Conservation (phyloP, 2,113 vertebrate genomes). For the Ceyx cyanopectus region DNA sequence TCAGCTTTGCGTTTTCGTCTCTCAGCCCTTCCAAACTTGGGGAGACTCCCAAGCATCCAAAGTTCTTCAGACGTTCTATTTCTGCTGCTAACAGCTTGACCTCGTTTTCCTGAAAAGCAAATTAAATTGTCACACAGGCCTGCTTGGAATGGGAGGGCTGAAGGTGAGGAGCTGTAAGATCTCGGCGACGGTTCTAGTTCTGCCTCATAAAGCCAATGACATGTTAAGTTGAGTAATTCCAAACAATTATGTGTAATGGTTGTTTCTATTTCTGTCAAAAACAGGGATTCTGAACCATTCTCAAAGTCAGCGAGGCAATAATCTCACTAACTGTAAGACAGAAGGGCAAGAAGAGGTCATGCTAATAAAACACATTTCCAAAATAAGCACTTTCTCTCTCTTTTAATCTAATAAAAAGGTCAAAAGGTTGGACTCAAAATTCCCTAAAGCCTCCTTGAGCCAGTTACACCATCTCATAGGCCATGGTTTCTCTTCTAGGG, state of each 20-base stretch:
- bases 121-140: neutral
- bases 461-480: neutral
- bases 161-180: neutral
- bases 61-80: conserved; percentile 86
- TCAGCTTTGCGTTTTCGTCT: conserved; percentile 90
- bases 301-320: neutral
- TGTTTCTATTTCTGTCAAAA: neutral
- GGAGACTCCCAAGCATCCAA: conserved; percentile 68
- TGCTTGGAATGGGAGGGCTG: neutral
- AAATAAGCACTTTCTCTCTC: neutral
- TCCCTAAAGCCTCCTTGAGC: neutral
- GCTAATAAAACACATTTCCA: neutral
- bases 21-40: conserved; percentile 80
- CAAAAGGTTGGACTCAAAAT: neutral
- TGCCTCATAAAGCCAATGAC: neutral
- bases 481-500: neutral
- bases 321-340: neutral
- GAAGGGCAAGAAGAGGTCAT: neutral
- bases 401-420: neutral
- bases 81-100: conserved; percentile 87
- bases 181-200: neutral
- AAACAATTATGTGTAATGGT: neutral
- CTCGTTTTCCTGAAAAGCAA: conserved; percentile 84
- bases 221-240: neutral
- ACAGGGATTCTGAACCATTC: neutral